Base-by-base conservation (phyloP, 2,888 invertebrate genomes). In the Epinotia nisella region DNA sequence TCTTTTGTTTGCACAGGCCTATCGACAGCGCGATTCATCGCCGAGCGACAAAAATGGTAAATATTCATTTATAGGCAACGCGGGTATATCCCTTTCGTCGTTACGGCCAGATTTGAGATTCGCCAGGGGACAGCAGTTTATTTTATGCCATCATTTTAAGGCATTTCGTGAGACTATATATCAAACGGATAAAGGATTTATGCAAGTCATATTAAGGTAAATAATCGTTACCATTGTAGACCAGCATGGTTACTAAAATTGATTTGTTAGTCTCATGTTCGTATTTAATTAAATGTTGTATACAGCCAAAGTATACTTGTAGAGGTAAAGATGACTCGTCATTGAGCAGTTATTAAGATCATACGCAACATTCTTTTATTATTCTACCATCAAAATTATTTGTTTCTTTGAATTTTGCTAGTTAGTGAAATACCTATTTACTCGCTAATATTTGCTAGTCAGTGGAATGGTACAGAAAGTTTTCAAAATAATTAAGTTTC, bases 1-100 rank as follows among this genome's bases (percentile, higher is more conserved):
- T 85, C 88, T 88, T 92, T 91, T 91, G 91, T 92, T 90, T 89
- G 85, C 82, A 81, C 79, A 78, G 77, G 79, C 78, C 84, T 85
- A 88, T 89, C 85, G 86, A 85, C 86, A 83, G 78, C 78, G 79
- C 77, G 75, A 78, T 70, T 80, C 81, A 77, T 79, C 78, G 78
- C 76, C 74, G 75, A 78, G 83, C 83, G 80, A 79, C 80, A 85
- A 89, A 90, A 89, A 90, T 89, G 85, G 85, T 89, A 90, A 90
- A 87, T 84, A 85, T 85, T 87, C 84, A 90, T 91, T 88, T 89
- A 87, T 87, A 90, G 82, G 83, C 87, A 81, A 82, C 80, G 82
- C 81, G 82, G 82, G 79, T 82, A 81, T 80, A 78, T 80, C 81
- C 79, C 78, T 82, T 77, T 82, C 81, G 80, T 79, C 75, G 79